A percentile compares a stretch with the other conserved stretches of the same genome.
These are phyloP conservation scores for Xerus rutilus DNA, from an alignment of 2,797 vertebrate genomes.

Conservation along the genomic window DNA sequence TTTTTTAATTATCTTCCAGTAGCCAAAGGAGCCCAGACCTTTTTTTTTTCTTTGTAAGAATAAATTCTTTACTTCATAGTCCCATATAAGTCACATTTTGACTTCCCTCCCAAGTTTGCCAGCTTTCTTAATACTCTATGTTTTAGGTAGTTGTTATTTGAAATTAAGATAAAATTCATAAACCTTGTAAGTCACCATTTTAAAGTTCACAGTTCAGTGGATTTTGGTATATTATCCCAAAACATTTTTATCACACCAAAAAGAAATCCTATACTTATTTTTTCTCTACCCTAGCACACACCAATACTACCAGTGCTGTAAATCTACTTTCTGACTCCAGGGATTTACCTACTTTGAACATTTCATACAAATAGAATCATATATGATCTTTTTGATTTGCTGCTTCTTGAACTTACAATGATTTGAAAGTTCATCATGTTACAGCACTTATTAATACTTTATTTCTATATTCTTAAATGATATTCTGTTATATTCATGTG, in stretches of 20 bases:
- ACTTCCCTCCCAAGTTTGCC: background rate
- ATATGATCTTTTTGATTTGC: background rate
- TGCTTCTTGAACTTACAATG: background rate
- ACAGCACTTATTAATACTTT: too few species aligned
- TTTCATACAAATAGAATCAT: background rate
- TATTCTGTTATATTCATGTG: too few species aligned
- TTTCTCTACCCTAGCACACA: background rate
- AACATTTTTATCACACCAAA: background rate
- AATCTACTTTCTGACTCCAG: background rate
- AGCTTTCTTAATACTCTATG: background rate
- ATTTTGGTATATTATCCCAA: background rate
- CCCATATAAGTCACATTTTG: background rate
- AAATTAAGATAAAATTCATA: background rate
- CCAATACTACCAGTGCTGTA: background rate
- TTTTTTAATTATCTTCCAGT: background rate
- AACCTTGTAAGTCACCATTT: background rate
- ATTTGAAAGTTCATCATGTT: too few species aligned
- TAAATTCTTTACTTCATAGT: background rate
- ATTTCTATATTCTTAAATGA: too few species aligned
- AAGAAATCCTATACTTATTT: background rate
- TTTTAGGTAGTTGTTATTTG: conserved; percentile 23
- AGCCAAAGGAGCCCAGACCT: background rate
- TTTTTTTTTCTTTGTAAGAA: too few species aligned
- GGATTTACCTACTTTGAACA: background rate
- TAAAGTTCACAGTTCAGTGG: background rate